Percentiles rank a stretch among this genome's conserved stretches.
Conservation (phyloP, 2,797 vertebrate genomes). For the Chelon labrosus region DNA sequence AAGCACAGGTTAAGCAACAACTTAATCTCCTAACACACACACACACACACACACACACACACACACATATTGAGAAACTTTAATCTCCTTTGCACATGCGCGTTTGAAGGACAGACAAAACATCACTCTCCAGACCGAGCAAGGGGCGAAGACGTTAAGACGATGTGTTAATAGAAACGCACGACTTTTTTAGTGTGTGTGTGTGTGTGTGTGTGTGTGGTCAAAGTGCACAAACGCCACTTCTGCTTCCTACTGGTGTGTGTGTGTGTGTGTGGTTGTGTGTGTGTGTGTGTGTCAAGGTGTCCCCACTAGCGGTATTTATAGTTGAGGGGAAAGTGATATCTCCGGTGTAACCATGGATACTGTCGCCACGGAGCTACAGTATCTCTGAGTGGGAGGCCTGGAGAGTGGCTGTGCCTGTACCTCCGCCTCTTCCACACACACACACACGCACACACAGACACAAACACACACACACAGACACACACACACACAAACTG, state of each 20-base stretch:
- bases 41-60: slow-evolving; percentile 8
- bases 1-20: slow-evolving; percentile 51
- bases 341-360: slow-evolving; percentile 88
- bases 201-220: slow-evolving; percentile 9
- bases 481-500: slow-evolving; percentile 2
- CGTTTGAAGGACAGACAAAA: slow-evolving; percentile 24
- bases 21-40: slow-evolving; percentile 46
- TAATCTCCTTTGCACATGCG: too few relatives aligned
- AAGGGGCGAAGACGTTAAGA: slow-evolving; percentile 45
- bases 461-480: background rate
- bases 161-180: slow-evolving; percentile 54
- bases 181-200: slow-evolving; percentile 10
- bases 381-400: slow-evolving; percentile 77
- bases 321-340: slow-evolving; percentile 85
- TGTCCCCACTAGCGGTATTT: slow-evolving; percentile 86
- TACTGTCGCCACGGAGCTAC: slow-evolving; percentile 84
- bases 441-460: slow-evolving; percentile 30
- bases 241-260: slow-evolving; percentile 51
- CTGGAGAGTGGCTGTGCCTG: slow-evolving; percentile 64
- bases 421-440: slow-evolving; percentile 31
- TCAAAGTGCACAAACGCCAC: slow-evolving; percentile 51
- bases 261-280: slow-evolving; percentile 26
- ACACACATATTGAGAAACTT: background rate
- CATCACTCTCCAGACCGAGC: slow-evolving; percentile 29
- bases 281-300: slow-evolving; percentile 70